Conservation (phyloP, 2,113 vertebrate genomes). For the Rousettus leschenaultii region DNA sequence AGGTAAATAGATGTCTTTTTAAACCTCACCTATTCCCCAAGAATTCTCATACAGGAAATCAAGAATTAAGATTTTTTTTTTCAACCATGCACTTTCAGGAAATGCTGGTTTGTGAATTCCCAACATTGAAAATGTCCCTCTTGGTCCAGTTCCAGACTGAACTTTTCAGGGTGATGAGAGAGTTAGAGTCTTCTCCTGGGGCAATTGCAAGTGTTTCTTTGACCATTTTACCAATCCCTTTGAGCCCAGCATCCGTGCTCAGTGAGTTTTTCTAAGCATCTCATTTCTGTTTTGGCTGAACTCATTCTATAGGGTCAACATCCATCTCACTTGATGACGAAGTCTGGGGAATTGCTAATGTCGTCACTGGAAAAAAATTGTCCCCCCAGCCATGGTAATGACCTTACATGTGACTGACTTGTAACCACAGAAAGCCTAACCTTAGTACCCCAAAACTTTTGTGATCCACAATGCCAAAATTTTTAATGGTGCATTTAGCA, state of each 20-base stretch:
- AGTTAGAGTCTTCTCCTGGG: background rate
- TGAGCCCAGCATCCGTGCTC: constrained; percentile 5
- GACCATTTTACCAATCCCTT: background rate
- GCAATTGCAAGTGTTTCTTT: background rate
- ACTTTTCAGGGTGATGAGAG: background rate
- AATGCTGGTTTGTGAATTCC: background rate
- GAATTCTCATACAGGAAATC: background rate
- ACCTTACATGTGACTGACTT: constrained; percentile 33
- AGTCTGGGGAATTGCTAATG: constrained; percentile 26
- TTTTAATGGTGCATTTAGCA: constrained; percentile 59
- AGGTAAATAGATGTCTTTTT: background rate
- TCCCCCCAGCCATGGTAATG: constrained; percentile 26
- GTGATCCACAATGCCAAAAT: background rate
- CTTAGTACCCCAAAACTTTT: background rate
- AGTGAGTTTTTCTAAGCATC: constrained; percentile 45
- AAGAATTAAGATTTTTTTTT: background rate
- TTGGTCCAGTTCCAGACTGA: background rate
- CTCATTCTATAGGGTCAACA: constrained; percentile 42
- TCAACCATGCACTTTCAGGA: background rate
- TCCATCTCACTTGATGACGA: constrained; percentile 57
- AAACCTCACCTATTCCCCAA: background rate
- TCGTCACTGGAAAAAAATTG: constrained; percentile 42
- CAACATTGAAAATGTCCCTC: background rate
- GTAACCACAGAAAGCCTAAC: constrained; percentile 13
- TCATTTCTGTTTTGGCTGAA: constrained; percentile 63